phyloP scores from a whole-genome alignment of 2,113 vertebrate genomes.

The Oryzias melastigma region DNA sequence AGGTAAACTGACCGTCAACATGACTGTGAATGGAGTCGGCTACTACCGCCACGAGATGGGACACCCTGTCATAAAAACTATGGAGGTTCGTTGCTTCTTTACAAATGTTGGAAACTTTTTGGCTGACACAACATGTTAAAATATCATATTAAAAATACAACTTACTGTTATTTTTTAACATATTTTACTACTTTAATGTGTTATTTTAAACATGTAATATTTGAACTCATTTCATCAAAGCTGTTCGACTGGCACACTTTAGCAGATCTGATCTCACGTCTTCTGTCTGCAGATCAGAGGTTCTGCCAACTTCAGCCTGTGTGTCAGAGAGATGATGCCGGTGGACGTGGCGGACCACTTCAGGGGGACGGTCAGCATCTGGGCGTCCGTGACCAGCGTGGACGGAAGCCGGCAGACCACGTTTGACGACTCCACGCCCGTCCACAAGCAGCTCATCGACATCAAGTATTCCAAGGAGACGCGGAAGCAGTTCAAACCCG shows the following conservation, averaged over 20 bases:
- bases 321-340: constrained; percentile 93
- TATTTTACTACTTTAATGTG: too few species aligned
- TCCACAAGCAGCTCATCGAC: constrained; percentile 93
- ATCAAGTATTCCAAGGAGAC: constrained; percentile 90
- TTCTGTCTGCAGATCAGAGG: constrained; percentile 81
- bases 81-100: constrained; percentile 78
- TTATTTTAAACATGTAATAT: too few species aligned
- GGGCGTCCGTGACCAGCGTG: constrained; percentile 82
- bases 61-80: constrained; percentile 84
- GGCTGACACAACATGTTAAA: too few species aligned
- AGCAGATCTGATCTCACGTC: not conserved
- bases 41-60: constrained; percentile 93
- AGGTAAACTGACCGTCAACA: constrained; percentile 86
- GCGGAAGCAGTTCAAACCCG: constrained; percentile 92
- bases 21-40: constrained; percentile 92
- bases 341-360: constrained; percentile 89
- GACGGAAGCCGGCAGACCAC: constrained; percentile 88
- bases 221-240: too few species aligned
- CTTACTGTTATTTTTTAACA: too few species aligned
- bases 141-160: too few species aligned
- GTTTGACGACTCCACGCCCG: constrained; percentile 87
- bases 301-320: constrained; percentile 84
- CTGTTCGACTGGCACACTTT: too few species aligned
- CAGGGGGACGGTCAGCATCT: constrained; percentile 86
- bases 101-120: too few species aligned